phyloP scores from a whole-genome alignment of 2,113 vertebrate species.

The Apus apus region DNA sequence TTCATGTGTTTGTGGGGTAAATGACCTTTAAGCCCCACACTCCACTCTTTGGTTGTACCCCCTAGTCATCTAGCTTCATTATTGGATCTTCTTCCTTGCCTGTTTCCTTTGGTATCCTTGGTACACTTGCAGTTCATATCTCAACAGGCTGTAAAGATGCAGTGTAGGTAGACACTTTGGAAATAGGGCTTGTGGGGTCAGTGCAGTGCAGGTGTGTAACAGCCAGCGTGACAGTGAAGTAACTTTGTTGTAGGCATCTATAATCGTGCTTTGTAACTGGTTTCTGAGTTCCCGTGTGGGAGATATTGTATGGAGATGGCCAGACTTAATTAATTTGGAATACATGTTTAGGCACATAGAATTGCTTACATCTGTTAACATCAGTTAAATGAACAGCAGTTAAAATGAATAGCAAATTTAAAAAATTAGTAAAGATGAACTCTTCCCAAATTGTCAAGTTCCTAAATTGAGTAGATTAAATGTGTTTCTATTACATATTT shows the following conservation, averaged over 20 bases:
- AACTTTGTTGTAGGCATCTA: not conserved
- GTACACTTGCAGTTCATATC: not conserved
- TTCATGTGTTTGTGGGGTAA: not conserved
- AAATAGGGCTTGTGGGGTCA: not conserved
- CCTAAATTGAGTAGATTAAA: not conserved
- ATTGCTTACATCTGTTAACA: not conserved
- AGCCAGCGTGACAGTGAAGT: not conserved
- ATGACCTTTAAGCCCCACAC: not conserved
- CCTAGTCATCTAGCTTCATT: not conserved
- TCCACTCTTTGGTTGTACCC: not conserved
- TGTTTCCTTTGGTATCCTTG: not conserved
- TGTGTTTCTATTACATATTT: not conserved
- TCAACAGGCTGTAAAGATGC: not conserved
- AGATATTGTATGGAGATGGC: not conserved
- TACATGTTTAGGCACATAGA: not conserved
- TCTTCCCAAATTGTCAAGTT: not conserved
- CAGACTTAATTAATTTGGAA: not conserved
- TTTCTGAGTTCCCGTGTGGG: not conserved
- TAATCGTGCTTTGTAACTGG: not conserved
- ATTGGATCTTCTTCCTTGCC: not conserved
- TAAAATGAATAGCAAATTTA: not conserved
- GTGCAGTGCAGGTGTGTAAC: not conserved
- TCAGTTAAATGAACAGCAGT: not conserved
- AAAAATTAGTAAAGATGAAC: not conserved
- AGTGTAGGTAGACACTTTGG: fast-evolving